Evolutionary conservation across 2,113 vertebrate genomes (phyloP), one percentile per base, ranked within the genome.

Genomic region (Barnardius zonarius): DNA sequence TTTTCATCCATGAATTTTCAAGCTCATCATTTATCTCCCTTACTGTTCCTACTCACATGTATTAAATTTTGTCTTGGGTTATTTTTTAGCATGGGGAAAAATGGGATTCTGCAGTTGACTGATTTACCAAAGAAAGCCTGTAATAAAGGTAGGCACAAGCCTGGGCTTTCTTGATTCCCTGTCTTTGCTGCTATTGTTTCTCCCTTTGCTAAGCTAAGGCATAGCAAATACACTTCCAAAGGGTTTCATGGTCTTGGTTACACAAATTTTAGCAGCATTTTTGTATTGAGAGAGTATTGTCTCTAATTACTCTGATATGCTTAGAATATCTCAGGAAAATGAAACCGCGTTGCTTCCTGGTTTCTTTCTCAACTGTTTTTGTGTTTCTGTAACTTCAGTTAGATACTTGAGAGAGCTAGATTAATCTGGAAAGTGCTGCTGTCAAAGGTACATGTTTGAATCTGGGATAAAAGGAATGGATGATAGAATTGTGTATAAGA

Each of bases 1-100:
- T 92, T 78, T 73, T 92, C 55, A 94, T 90, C 88, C 43, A 22
- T 39, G 86, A 52, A 35, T 88, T 92, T 92, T 92, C 69, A 79
- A 92, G 70, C 64, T 75, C 78, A 75, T 79, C 57, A 54, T 91
- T 95, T 59, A 88, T 84, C 76, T 91, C 76, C 57, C 28, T 89
- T 74, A 57, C 69, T 81, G 17, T 78, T 62, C 48, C 35, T 69
- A 5, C 49, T 92, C 68, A 57, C 20, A 5, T 39, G 51, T 82
- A 90, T 86, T 94, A 69, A 57, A n/a, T 91, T 84, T 94, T 78
- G 28, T 57, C 55, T 90, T 23, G 41, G 66, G 76, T 91, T 89
- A 83, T 88, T 96, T 92, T 80, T 74, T 73, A 88, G 63, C 74
- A 61, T 5, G 25, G 48, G 55, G 69, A 22, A 67, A 95, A 96